A percentile compares a stretch with the other conserved stretches of the same genome.
Evolutionary conservation across 2,888 invertebrate genomes (phyloP).

Genomic region (Drosophila rubida): DNA sequence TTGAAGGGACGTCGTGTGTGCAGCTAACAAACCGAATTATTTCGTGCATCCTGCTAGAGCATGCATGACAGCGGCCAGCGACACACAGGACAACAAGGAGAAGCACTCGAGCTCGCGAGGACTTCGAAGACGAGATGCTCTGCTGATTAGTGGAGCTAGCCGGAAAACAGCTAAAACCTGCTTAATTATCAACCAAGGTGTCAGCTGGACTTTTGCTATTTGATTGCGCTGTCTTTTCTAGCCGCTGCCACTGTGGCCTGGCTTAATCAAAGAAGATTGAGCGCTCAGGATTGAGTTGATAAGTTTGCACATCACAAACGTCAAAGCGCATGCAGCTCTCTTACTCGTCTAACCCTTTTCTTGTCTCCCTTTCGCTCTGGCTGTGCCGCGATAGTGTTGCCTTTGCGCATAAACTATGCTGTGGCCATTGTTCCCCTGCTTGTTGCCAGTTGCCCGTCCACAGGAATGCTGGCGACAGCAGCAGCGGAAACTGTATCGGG

Average conservation of each 20-base stretch:
- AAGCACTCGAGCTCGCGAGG: slow-evolving; percentile 1
- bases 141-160: background rate
- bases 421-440: slow-evolving; percentile 52
- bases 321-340: background rate
- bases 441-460: slow-evolving; percentile 65
- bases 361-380: slow-evolving; percentile 14
- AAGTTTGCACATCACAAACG: too few species aligned
- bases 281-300: too few species aligned
- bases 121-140: slow-evolving; percentile 20
- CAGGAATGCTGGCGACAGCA: slow-evolving; percentile 60
- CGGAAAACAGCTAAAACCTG: too few species aligned
- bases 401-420: slow-evolving; percentile 68
- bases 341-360: background rate
- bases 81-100: slow-evolving; percentile 38
- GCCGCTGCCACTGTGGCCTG: too few species aligned
- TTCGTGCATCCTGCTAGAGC: slow-evolving; percentile 78
- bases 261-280: too few species aligned
- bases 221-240: too few species aligned
- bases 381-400: slow-evolving; percentile 65
- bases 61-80: slow-evolving; percentile 69
- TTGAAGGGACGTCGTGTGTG: slow-evolving; percentile 56
- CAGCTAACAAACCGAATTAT: slow-evolving; percentile 76
- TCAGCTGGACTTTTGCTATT: too few species aligned
- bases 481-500: slow-evolving; percentile 13
- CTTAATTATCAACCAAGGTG: too few species aligned